Evolutionary conservation across 2,113 vertebrate genomes (phyloP).

Genomic region (Entomyzon cyanotis): DNA sequence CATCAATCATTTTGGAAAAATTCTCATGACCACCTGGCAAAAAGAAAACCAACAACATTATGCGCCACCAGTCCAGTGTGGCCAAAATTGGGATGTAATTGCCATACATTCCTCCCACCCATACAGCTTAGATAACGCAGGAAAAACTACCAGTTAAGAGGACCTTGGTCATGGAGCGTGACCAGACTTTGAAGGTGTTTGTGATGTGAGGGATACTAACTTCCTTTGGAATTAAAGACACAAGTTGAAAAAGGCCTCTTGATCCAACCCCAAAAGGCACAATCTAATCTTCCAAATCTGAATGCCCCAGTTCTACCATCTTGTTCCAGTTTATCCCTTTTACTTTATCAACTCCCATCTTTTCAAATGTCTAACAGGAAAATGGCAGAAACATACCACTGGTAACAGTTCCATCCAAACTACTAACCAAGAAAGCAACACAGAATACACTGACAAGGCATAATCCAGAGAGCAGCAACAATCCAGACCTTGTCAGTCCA

Average conservation of each 20-base stretch:
- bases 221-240: not conserved
- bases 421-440: not conserved
- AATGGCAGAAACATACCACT: not conserved
- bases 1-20: conserved; percentile 87
- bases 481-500: not conserved
- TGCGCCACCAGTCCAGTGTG: not conserved
- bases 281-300: not conserved
- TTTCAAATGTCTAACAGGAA: not conserved
- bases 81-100: not conserved
- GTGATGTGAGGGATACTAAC: not conserved
- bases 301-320: not conserved
- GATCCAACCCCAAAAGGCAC: not conserved
- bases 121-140: not conserved
- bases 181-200: not conserved
- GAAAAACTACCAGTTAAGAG: not conserved
- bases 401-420: not conserved
- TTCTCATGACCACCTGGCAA: conserved; percentile 83
- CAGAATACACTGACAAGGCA: not conserved
- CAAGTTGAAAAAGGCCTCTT: not conserved
- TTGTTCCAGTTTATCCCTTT: not conserved
- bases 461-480: not conserved
- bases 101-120: not conserved
- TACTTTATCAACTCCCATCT: not conserved
- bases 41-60: conserved; percentile 59
- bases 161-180: not conserved